Evolutionary conservation across 2,113 vertebrate species (phyloP).

Genomic region (Cyanistes caeruleus): DNA sequence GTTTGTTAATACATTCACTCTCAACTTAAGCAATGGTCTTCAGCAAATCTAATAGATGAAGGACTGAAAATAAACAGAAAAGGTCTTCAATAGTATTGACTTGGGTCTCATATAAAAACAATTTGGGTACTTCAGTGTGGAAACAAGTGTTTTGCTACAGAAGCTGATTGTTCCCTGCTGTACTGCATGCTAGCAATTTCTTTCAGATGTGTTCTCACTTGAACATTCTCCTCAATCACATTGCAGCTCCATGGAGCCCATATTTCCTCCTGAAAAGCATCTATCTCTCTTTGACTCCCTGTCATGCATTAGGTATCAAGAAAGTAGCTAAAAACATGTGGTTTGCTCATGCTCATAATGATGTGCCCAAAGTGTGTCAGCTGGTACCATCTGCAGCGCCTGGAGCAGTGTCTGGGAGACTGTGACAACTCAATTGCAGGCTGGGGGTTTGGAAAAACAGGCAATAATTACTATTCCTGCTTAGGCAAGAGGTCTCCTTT

Average conservation of each 20-base stretch:
- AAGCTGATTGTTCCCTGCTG: constrained; percentile 8
- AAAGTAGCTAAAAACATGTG: constrained; percentile 65
- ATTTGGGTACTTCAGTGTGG: neutral
- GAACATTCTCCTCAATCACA: neutral
- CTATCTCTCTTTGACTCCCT: neutral
- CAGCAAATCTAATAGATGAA: constrained; percentile 33
- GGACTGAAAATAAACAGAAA: constrained; percentile 33
- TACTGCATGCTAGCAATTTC: constrained; percentile 23
- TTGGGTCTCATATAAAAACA: constrained; percentile 17
- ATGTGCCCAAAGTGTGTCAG: constrained; percentile 58
- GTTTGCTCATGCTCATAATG: constrained; percentile 69
- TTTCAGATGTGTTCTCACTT: constrained; percentile 13
- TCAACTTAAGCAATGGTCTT: constrained; percentile 23
- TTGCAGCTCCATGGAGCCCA: neutral
- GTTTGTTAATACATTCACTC: constrained; percentile 34
- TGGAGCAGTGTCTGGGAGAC: constrained; percentile 72
- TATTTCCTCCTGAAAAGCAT: neutral
- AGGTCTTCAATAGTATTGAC: neutral
- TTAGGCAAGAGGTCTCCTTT: constrained; percentile 37
- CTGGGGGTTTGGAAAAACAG: constrained; percentile 70
- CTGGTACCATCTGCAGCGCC: constrained; percentile 78
- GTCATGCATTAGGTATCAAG: neutral
- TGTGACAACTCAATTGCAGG: constrained; percentile 76
- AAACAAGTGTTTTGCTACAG: constrained; percentile 14
- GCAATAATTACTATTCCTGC: constrained; percentile 67